These are phyloP conservation scores for Heliothis subflexa DNA, from an alignment of 1,140 invertebrate species.

Conservation along the genomic window DNA sequence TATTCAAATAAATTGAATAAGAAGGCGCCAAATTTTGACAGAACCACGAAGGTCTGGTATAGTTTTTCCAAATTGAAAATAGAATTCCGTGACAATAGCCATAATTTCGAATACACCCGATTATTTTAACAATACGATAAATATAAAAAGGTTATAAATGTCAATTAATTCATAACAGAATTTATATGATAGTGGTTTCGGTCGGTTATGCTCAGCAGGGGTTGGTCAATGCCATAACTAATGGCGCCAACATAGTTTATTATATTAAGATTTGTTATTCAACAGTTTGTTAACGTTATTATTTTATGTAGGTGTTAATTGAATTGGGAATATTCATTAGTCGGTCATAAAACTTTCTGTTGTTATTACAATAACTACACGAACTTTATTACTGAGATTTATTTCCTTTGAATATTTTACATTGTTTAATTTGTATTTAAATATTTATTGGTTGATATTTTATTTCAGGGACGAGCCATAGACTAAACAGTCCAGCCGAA, in stretches of 20 bases:
- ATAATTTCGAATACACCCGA: constrained; percentile 6
- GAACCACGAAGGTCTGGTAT: neutral
- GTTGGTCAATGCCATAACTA: constrained; percentile 21
- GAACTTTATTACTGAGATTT: constrained; percentile 7
- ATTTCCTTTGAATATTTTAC: constrained; percentile 19
- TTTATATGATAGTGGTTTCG: constrained; percentile 41
- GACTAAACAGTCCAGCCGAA: too few species aligned
- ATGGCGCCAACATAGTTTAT: constrained; percentile 44
- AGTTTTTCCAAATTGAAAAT: neutral
- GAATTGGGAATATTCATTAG: constrained; percentile 32
- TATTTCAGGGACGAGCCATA: too few species aligned
- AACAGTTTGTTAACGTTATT: constrained; percentile 40
- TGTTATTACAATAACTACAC: constrained; percentile 21
- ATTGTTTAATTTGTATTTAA: neutral
- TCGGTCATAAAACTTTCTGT: constrained; percentile 37
- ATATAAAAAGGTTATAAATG: constrained; percentile 27
- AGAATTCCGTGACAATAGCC: constrained; percentile 27
- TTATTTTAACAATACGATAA: constrained; percentile 25
- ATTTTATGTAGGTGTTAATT: constrained; percentile 46
- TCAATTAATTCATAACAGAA: constrained; percentile 35
- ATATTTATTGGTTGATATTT: too few species aligned
- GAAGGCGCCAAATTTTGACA: constrained; percentile 18
- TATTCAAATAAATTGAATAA: neutral
- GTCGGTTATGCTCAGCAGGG: constrained; percentile 28
- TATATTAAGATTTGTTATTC: constrained; percentile 45